Percentiles rank a stretch among this genome's conserved stretches.
phyloP scores from a whole-genome alignment of 2,888 invertebrate genomes.

The Drosophila barbarae region DNA sequence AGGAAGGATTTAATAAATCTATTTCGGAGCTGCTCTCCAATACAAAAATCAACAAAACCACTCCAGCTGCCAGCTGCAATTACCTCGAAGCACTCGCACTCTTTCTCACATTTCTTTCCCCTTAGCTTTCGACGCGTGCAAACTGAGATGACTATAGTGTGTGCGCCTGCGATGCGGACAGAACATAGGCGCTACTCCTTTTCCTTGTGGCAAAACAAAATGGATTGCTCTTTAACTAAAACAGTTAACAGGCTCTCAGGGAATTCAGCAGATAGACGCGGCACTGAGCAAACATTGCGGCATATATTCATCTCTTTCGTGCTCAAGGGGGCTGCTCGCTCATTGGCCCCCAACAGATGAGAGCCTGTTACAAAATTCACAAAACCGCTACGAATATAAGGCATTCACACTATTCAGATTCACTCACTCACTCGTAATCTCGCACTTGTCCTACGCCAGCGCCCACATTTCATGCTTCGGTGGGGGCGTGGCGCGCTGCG shows the following conservation, averaged over 20 bases:
- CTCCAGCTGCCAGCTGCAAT: conserved; percentile 15
- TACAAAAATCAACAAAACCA: neutral
- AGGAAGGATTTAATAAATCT: neutral
- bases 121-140: conserved; percentile 20
- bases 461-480: conserved; percentile 5
- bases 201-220: conserved; percentile 74
- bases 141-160: conserved; percentile 26
- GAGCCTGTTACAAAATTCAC: conserved; percentile 76
- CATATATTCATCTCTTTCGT: conserved; percentile 48
- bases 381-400: conserved; percentile 75
- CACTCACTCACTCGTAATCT: conserved; percentile 62
- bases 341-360: conserved; percentile 44
- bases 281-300: conserved; percentile 46
- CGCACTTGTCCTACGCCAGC: conserved; percentile 32
- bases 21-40: neutral
- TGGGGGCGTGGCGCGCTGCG: conserved; percentile 15
- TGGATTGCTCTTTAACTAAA: conserved; percentile 80
- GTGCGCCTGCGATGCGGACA: conserved; percentile 22
- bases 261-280: conserved; percentile 18
- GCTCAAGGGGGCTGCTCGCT: conserved; percentile 9
- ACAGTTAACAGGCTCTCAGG: conserved; percentile 77
- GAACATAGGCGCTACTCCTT: conserved; percentile 59
- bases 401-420: conserved; percentile 71
- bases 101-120: conserved; percentile 17
- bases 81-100: conserved; percentile 16